phyloP scores from a whole-genome alignment of 2,113 vertebrate genomes.

The Suricata suricatta region DNA sequence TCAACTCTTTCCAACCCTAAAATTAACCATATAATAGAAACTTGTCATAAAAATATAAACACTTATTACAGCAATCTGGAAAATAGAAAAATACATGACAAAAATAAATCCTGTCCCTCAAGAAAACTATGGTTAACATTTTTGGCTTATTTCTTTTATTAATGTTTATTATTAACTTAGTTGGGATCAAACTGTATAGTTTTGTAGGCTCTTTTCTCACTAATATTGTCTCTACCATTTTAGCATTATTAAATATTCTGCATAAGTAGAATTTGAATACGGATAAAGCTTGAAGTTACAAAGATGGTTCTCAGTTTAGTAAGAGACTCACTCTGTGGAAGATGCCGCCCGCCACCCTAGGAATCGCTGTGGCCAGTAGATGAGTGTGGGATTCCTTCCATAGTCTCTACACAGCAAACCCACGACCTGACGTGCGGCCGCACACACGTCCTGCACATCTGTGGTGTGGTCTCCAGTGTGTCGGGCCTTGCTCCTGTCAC shows the following conservation, averaged over 20 bases:
- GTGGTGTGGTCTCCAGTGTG: not conserved
- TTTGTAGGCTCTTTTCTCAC: not conserved
- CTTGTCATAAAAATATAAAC: not conserved
- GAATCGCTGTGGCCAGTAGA: not conserved
- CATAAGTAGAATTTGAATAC: not conserved
- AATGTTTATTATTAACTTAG: not conserved
- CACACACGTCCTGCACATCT: not conserved
- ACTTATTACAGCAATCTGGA: not conserved
- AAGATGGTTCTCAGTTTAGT: not conserved
- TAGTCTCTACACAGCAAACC: accelerated
- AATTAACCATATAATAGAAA: not conserved
- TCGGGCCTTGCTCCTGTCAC: not conserved
- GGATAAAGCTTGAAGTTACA: not conserved
- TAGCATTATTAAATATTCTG: not conserved
- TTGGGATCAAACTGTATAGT: not conserved
- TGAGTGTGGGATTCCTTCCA: not conserved
- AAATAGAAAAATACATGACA: not conserved
- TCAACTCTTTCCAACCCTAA: not conserved
- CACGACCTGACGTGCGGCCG: not conserved
- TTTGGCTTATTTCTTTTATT: not conserved
- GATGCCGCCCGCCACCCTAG: not conserved
- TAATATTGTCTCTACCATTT: not conserved
- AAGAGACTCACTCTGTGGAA: not conserved
- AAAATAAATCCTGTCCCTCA: not conserved
- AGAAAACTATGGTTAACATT: not conserved